Evolutionary conservation across 1,140 invertebrate species (phyloP).

Genomic region (Bombus pyrosoma): DNA sequence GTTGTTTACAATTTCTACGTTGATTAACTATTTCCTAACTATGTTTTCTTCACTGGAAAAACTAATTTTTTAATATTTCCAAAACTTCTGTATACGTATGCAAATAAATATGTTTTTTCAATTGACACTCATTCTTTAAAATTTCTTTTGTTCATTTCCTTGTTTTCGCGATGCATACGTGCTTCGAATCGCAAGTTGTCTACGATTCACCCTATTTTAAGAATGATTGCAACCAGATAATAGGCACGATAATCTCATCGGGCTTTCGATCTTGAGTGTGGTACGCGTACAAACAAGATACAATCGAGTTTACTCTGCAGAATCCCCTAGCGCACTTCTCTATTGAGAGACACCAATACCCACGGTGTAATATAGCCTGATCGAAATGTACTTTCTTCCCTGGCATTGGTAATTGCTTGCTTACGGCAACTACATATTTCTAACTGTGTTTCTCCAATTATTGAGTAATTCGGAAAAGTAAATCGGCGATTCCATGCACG

Average conservation of each 20-base stretch:
- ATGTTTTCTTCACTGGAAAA: background rate
- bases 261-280: slow-evolving; percentile 62
- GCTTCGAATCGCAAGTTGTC: slow-evolving; percentile 58
- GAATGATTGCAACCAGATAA: slow-evolving; percentile 62
- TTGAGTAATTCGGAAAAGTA: background rate
- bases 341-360: slow-evolving; percentile 34
- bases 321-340: slow-evolving; percentile 43
- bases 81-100: background rate
- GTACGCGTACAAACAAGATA: slow-evolving; percentile 56
- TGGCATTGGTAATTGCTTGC: slow-evolving; percentile 24
- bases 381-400: slow-evolving; percentile 13
- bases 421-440: background rate
- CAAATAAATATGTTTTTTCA: background rate
- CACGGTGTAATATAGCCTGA: background rate
- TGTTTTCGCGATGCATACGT: slow-evolving; percentile 45
- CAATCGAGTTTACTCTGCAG: slow-evolving; percentile 54
- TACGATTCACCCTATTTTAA: slow-evolving; percentile 70
- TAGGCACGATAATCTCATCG: slow-evolving; percentile 59
- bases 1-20: background rate
- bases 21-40: background rate
- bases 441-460: background rate
- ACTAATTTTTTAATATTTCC: background rate
- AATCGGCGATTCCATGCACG: background rate
- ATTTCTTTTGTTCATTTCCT: background rate
- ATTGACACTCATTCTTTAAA: background rate